Percentiles rank a stretch among this genome's conserved stretches.
Conservation (phyloP, 2,888 invertebrate species). For the Hypselothyrea guttata region DNA sequence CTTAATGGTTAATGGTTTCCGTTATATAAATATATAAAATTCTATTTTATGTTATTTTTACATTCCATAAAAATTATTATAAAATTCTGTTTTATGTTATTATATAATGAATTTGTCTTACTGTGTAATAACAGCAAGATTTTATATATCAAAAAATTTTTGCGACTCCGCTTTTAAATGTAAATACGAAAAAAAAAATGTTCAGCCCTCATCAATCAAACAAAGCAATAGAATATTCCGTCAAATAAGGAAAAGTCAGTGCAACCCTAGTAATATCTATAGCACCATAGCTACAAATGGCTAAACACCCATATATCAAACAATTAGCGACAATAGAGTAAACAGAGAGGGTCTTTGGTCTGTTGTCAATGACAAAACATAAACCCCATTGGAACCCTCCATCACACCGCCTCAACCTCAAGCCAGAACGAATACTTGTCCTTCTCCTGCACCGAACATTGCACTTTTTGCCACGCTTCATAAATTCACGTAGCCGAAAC, state of each 20-base stretch:
- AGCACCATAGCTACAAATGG: slow-evolving; percentile 21
- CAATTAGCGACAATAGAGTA: slow-evolving; percentile 70
- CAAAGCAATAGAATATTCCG: background rate
- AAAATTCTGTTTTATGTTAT: too few species aligned
- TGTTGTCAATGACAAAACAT: slow-evolving; percentile 7
- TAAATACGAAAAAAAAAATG: too few species aligned
- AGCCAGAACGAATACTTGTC: slow-evolving; percentile 28
- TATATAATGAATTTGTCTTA: too few species aligned
- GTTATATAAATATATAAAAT: too few species aligned
- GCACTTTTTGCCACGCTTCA: slow-evolving; percentile 68
- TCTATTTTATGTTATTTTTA: too few species aligned
- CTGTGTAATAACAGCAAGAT: too few species aligned
- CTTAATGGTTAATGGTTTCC: too few species aligned
- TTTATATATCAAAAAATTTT: too few species aligned
- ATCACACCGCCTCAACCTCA: slow-evolving; percentile 15
- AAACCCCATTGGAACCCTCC: slow-evolving; percentile 6
- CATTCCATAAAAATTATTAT: too few species aligned
- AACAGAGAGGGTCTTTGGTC: slow-evolving; percentile 41
- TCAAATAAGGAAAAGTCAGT: slow-evolving; percentile 14
- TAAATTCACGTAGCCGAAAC: slow-evolving; percentile 64
- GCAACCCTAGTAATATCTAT: slow-evolving; percentile 38
- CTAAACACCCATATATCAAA: slow-evolving; percentile 59
- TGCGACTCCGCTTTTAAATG: too few species aligned
- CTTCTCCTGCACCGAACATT: slow-evolving; percentile 36
- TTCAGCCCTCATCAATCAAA: too few species aligned